Evolutionary conservation across 30 jellyfish, hydroid and myxozoan genomes (phyloP), one percentile per base, ranked within the genome.

Genomic region (Turritopsis rubra): DNA sequence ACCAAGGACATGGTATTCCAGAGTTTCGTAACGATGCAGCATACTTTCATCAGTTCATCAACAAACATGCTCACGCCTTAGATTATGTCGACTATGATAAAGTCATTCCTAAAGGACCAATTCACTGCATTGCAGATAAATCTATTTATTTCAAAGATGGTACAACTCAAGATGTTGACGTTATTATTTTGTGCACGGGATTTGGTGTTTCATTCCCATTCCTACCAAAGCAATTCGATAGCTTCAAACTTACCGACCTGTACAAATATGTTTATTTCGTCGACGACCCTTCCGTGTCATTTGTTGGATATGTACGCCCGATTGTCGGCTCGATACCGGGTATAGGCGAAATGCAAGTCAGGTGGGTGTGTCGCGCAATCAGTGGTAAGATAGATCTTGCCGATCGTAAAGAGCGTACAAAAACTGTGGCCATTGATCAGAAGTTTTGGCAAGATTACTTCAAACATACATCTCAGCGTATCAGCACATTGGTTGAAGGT

Each of bases 1-100:
- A 91, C 66, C 96, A 91, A 71, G 97, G 97, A 53, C 97, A 91
- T 72, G 97, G 97, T 23, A 91, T 91, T 22, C 96, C 97, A 8
- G 97, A 91, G 74, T 91, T 87, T 74, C 88, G 91, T 22, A 87
- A 85, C 81, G 78, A 85, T 18, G 91, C 91, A 26, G 54, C 83
- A 1, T 91, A 73, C 84, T 82, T 91, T 72, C 96, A 87, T 41
- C 71, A 94, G 25, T 91, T 91, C 89, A 86, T 91, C 54, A 91
- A 91, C 84, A 91, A 91, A 70, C 97, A 91, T 70, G 97, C 95
- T 8, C 96, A 91, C 79, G 97, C 85, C 20, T 66, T 91, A 80
- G 95, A 91, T 80, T 84, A 75, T 23, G 71, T 91, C 24, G 97
- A 91, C 66, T 87, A 91, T 65, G 77, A 84, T 66, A 65, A 77